Evolutionary conservation across 1,140 invertebrate genomes (phyloP), one percentile per base, ranked within the genome.

Genomic region (Proctacanthus coquilletti): DNA sequence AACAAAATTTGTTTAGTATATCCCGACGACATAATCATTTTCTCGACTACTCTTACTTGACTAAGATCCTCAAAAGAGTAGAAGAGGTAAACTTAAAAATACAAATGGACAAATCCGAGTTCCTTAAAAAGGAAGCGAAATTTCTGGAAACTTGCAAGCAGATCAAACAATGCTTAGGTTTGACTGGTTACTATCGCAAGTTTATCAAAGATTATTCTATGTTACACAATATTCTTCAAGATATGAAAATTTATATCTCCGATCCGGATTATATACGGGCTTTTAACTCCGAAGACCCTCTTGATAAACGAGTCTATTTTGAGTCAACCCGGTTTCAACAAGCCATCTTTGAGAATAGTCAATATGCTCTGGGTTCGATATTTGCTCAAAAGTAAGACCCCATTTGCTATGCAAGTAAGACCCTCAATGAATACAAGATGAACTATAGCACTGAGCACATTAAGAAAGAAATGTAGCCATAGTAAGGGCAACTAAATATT

Each of bases 391-490:
- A 51, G 25, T 23, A 39, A 4, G 33, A 45, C 30, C 53, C 52
- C 10, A 45, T 58, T 6, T 46, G 44, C 13, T 64, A 53, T 44
- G 60, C 56, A 2, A 56, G 49, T 8, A 48, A 49, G 38, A 48
- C 47, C 5, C 29, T 60, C 6, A 52, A 38, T 40, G 39, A 48
- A 27, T 47, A 52, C 5, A 61, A 69, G 50, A 41, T 21, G 35
- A 60, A 60, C 43, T 30, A 40, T 42, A 21, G 45, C 51, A 13
- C 51, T 64, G n/a, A n/a, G n/a, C n/a, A n/a, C n/a, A 66, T 64
- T 17, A 62, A 69, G 42, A 66, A 63, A 35, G 62, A 69, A 45
- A 42, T 53, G 5, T 64, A 3, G 60, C 55, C 5, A 57, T 68
- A 18, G 42, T 52, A 19, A 61, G 53, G 47, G 53, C 43, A 14